phyloP scores from a whole-genome alignment of 1,140 invertebrate species.

The Caenorhabditis briggsae region DNA sequence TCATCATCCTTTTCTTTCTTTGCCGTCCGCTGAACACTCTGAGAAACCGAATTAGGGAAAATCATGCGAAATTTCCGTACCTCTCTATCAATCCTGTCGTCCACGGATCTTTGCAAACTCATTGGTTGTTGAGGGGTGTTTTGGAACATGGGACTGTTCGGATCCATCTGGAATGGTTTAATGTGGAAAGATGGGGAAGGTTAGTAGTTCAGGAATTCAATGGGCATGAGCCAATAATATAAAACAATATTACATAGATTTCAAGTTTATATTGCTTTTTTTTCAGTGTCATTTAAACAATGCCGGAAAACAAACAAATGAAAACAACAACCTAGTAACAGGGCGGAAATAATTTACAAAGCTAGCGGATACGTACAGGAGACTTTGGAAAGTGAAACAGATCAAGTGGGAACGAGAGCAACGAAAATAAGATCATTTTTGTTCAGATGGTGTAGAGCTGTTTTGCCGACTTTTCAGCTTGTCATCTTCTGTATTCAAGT shows the following conservation, averaged over 20 bases:
- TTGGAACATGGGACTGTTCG: conserved; percentile 35
- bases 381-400: conserved; percentile 10
- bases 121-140: background rate
- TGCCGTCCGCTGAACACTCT: background rate
- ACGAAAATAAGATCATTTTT: background rate
- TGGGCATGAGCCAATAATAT: background rate
- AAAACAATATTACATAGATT: background rate
- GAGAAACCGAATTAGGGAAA: background rate
- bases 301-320: conserved; percentile 12
- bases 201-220: no score
- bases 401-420: conserved; percentile 26
- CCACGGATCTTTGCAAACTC: background rate
- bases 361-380: conserved; percentile 45
- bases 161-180: background rate
- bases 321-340: conserved; percentile 33
- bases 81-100: conserved; percentile 26
- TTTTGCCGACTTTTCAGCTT: conserved; percentile 66
- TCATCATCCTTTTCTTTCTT: conserved; percentile 4
- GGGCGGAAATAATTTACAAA: conserved; percentile 34
- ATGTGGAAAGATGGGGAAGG: background rate
- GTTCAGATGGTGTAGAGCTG: background rate
- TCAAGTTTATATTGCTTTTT: conserved; percentile 4
- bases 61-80: conserved; percentile 13
- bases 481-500: conserved; percentile 70
- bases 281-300: background rate